phyloP scores from a whole-genome alignment of 2,113 vertebrate genomes.

The Centropus unirufus region DNA sequence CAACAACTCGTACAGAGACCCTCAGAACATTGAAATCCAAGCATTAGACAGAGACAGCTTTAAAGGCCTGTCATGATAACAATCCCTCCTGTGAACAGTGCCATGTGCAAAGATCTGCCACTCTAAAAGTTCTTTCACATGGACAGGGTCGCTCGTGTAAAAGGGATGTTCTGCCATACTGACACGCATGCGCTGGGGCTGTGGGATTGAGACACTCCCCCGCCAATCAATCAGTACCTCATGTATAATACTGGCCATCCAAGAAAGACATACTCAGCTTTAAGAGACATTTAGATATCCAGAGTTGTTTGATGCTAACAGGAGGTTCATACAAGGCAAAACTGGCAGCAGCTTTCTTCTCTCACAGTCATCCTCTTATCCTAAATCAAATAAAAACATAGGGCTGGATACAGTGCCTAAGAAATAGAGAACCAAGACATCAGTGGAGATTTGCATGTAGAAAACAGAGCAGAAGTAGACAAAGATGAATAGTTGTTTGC shows the following conservation, averaged over 20 bases:
- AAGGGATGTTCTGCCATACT: background rate
- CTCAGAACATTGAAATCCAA: background rate
- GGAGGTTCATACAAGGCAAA: background rate
- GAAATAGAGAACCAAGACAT: background rate
- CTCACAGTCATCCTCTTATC: background rate
- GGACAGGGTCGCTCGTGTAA: accelerated
- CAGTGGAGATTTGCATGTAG: accelerated
- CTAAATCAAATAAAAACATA: background rate
- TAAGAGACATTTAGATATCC: background rate
- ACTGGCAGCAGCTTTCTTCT: background rate
- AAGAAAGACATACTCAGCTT: background rate
- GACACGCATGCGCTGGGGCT: accelerated
- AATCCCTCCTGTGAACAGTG: background rate
- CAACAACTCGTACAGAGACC: background rate
- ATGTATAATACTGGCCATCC: background rate
- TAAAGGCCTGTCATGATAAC: background rate
- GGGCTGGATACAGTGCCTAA: background rate
- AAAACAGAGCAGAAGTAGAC: background rate
- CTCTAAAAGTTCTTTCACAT: background rate
- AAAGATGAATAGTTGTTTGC: background rate
- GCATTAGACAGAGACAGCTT: background rate
- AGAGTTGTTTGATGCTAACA: background rate
- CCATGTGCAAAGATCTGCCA: background rate
- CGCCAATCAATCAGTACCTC: background rate
- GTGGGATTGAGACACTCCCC: background rate